Evolutionary conservation across 1,140 invertebrate genomes (phyloP).

Genomic region (Anastatus disparis): DNA sequence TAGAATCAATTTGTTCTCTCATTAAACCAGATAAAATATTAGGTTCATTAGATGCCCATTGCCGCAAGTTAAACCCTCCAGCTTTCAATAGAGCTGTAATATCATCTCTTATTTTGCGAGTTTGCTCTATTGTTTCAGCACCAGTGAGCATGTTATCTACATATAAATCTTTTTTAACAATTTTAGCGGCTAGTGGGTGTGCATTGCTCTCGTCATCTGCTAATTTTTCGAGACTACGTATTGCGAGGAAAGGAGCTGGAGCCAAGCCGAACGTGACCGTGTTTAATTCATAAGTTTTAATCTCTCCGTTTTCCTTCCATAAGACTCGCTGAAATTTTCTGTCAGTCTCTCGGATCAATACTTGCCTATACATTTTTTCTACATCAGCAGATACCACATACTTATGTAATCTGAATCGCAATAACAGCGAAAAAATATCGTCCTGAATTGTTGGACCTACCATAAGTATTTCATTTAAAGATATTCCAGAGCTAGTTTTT

Average conservation of each 20-base stretch:
- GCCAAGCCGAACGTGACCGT: constrained; percentile 39
- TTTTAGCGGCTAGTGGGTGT: constrained; percentile 43
- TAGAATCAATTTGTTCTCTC: too few relatives aligned
- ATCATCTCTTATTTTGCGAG: too few relatives aligned
- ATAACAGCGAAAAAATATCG: background rate
- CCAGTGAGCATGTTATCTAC: constrained; percentile 65
- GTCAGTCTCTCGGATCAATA: background rate
- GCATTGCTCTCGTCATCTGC: constrained; percentile 42
- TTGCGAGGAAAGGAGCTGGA: constrained; percentile 53
- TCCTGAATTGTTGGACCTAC: background rate
- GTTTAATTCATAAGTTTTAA: constrained; percentile 20
- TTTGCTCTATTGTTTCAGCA: too few relatives aligned
- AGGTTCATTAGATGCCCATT: too few relatives aligned
- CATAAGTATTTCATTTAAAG: constrained; percentile 13
- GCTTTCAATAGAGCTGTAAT: too few relatives aligned
- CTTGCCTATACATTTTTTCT: constrained; percentile 29
- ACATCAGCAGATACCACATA: constrained; percentile 16
- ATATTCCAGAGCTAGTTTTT: constrained; percentile 37
- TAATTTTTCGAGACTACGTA: constrained; percentile 53
- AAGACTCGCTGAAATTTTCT: constrained; percentile 32
- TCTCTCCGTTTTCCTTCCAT: background rate
- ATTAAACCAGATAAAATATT: too few relatives aligned
- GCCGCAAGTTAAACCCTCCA: too few relatives aligned
- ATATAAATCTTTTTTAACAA: constrained; percentile 56
- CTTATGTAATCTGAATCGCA: background rate